Evolutionary conservation across 2,113 vertebrate genomes (phyloP).

Genomic region (Suncus etruscus): DNA sequence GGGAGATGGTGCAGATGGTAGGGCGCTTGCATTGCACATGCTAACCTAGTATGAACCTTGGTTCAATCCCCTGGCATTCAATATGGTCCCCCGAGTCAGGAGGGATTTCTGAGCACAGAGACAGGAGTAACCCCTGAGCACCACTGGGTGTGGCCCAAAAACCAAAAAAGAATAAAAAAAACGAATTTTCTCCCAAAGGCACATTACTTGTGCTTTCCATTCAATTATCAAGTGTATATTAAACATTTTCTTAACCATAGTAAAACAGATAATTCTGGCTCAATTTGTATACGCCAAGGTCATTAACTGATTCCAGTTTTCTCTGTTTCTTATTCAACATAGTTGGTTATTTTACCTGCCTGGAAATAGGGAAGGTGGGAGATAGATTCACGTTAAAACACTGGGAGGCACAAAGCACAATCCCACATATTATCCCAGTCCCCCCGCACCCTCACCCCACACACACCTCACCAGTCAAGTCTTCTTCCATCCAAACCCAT

Average conservation of each 20-base stretch:
- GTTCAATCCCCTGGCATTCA: too few relatives aligned
- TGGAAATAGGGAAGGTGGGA: neutral
- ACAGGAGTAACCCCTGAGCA: too few relatives aligned
- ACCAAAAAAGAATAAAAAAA: too few relatives aligned
- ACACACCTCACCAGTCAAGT: neutral
- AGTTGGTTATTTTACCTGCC: neutral
- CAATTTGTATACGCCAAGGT: neutral
- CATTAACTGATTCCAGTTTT: neutral
- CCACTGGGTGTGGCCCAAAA: too few relatives aligned
- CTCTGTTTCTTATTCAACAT: neutral
- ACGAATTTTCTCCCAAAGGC: neutral
- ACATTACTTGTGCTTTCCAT: neutral
- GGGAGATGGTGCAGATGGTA: too few relatives aligned
- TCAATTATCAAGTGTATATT: conserved; percentile 19
- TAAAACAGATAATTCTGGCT: neutral
- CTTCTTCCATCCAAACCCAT: neutral
- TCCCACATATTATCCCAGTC: too few relatives aligned
- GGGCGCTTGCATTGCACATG: too few relatives aligned
- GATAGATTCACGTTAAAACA: neutral
- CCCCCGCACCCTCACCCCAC: too few relatives aligned
- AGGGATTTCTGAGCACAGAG: too few relatives aligned
- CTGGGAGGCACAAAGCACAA: too few relatives aligned
- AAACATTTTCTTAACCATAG: neutral
- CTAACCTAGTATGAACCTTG: too few relatives aligned
- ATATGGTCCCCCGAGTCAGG: too few relatives aligned